A percentile compares a stretch with the other conserved stretches of the same genome.
phyloP scores from a whole-genome alignment of 2,113 vertebrate species.

The Amphiprion ocellaris region DNA sequence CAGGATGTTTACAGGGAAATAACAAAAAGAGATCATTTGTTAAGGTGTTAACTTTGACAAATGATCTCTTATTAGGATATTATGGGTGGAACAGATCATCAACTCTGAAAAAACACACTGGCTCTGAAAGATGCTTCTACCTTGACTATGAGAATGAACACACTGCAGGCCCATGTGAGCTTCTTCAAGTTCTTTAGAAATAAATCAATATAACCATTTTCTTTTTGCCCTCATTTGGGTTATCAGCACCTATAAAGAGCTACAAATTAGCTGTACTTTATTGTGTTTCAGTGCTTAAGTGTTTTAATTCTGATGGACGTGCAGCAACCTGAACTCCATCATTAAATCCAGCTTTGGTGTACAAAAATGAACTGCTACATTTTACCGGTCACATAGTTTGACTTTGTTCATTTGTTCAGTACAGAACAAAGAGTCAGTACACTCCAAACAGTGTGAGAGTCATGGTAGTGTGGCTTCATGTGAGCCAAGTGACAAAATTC shows the following conservation, averaged over 20 bases:
- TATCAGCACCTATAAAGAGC: neutral
- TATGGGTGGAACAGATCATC: neutral
- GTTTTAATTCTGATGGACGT: neutral
- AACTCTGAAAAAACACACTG: neutral
- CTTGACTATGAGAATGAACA: neutral
- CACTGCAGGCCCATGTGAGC: neutral
- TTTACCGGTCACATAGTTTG: neutral
- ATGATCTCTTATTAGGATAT: neutral
- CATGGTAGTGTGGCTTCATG: neutral
- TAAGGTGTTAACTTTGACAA: neutral
- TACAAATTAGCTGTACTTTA: too few relatives aligned
- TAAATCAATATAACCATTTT: neutral
- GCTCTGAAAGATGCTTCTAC: neutral
- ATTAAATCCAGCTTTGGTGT: neutral
- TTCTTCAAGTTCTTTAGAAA: neutral
- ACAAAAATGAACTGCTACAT: neutral
- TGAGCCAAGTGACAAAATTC: neutral
- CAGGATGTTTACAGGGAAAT: conserved; percentile 12
- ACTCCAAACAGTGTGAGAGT: too few relatives aligned
- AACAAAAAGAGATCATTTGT: neutral
- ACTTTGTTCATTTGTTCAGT: neutral
- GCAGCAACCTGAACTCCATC: neutral
- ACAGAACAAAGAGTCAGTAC: too few relatives aligned
- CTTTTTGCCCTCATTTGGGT: neutral
- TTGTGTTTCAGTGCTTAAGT: neutral